phyloP scores from a whole-genome alignment of 2,888 invertebrate genomes.

The Linhomoeus sp. region DNA sequence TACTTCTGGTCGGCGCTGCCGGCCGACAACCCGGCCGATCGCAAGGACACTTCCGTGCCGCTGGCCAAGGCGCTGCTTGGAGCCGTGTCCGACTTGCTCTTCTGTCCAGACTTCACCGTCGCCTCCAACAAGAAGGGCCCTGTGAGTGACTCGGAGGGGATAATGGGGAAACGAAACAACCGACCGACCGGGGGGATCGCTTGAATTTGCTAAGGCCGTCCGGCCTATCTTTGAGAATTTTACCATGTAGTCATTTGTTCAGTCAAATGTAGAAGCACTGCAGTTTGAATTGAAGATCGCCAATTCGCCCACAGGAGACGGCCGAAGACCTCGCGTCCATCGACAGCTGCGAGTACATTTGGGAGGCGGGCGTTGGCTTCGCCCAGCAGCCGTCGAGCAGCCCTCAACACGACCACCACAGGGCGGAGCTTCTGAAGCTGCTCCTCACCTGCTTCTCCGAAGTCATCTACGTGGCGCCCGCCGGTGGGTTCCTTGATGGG shows the following conservation, averaged over 20 bases:
- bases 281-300: too few relatives aligned
- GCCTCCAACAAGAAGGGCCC: constrained; percentile 61
- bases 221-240: too few relatives aligned
- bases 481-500: constrained; percentile 12
- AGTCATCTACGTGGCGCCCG: constrained; percentile 54
- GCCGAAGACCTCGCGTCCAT: constrained; percentile 83
- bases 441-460: constrained; percentile 88
- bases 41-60: constrained; percentile 40
- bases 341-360: constrained; percentile 94
- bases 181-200: too few relatives aligned
- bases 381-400: constrained; percentile 67
- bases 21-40: constrained; percentile 7
- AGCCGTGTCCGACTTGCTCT: constrained; percentile 80
- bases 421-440: constrained; percentile 64
- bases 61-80: constrained; percentile 80
- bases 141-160: constrained; percentile 38
- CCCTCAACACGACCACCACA: constrained; percentile 40
- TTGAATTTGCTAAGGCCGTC: too few relatives aligned
- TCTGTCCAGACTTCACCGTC: constrained; percentile 97
- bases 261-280: too few relatives aligned
- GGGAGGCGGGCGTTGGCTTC: constrained; percentile 99
- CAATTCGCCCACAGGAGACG: constrained; percentile 27
- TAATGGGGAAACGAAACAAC: too few relatives aligned
- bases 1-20: constrained; percentile 96
- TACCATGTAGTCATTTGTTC: too few relatives aligned